Base-by-base conservation (phyloP, 92 coral and sea anemone species). In the Palythoa heliodiscus region DNA sequence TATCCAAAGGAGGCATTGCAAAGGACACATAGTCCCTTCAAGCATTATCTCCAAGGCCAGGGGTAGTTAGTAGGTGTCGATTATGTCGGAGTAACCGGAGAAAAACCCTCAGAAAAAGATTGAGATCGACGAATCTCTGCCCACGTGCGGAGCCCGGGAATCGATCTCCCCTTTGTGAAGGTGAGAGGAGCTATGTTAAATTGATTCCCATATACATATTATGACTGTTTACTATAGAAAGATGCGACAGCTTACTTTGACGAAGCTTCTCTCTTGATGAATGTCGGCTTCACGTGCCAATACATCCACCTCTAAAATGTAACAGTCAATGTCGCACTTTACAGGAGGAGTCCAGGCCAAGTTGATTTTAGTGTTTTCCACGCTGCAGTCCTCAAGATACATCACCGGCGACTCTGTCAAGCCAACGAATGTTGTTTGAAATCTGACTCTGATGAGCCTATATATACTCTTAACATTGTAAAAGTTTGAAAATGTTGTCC, bases 281-380 rank as follows among this genome's bases (percentile, higher is more conserved):
- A 93, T 92, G 73, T 93, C 92, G 81, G 95, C 95, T 76, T 92
- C 98, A 86, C 95, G 95, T 58, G 88, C 88, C 60, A 92, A 63
- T 37, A 91, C 87, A 79, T 93, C 95, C 47, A 91, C 92, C 89
- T 93, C 98, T 43, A 90, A 76, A 68, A 93, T 83, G 73, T 93
- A 93, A 61, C 92, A 88, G 90, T 93, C 98, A 53, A 93, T 93
- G 85, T 93, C 92, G 78, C 93, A 88, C 63, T 86, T 89, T 76
- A 87, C 90, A 37, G 95, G 95, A 73, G 95, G 95, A 60, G 83
- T 84, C 98, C 98, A 93, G 74, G 83, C 93, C 52, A 92, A 83
- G 92, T 86, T 93, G 78, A 93, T 88, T 76, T 79, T 92, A 29
- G 98, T 93, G 73, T 93, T 93, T 89, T 93, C 98, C 35, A 93